These are phyloP conservation scores for Dendrolimus punctatus DNA, from an alignment of 1,140 invertebrate genomes.

Conservation along the genomic window DNA sequence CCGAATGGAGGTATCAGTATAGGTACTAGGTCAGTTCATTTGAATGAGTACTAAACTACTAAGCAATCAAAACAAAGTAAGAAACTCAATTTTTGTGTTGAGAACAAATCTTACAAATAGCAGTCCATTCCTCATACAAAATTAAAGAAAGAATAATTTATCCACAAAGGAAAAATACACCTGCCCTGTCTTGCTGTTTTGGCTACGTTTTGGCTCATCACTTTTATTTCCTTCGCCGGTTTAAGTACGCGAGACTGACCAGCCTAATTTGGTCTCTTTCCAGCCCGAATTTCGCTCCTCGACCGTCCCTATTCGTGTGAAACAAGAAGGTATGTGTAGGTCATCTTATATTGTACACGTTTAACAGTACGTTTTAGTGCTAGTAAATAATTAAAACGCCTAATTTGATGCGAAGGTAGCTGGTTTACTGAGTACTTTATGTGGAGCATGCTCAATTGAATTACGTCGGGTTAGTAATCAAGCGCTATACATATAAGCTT, in stretches of 20 bases:
- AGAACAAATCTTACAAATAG: neutral
- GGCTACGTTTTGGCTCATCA: constrained; percentile 15
- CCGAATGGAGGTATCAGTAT: too few relatives aligned
- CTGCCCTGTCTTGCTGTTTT: constrained; percentile 35
- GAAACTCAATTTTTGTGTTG: constrained; percentile 12
- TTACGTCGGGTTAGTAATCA: constrained; percentile 23
- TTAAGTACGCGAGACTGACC: constrained; percentile 46
- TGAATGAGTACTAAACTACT: too few relatives aligned
- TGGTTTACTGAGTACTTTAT: constrained; percentile 42
- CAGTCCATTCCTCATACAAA: constrained; percentile 19
- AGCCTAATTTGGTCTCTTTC: constrained; percentile 35
- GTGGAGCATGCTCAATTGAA: constrained; percentile 32
- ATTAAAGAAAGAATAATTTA: constrained; percentile 30
- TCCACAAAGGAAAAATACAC: constrained; percentile 44
- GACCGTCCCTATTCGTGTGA: constrained; percentile 3
- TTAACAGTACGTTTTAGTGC: constrained; percentile 55
- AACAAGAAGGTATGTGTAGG: constrained; percentile 21
- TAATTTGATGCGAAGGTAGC: constrained; percentile 63
- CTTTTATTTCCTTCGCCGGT: constrained; percentile 51
- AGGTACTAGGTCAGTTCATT: too few relatives aligned
- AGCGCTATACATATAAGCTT: constrained; percentile 1
- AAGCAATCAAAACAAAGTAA: constrained; percentile 1
- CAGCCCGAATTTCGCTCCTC: constrained; percentile 18
- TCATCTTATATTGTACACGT: constrained; percentile 30
- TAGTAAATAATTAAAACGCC: constrained; percentile 62